A percentile compares a stretch with the other conserved stretches of the same genome.
These are phyloP conservation scores for Shargacucullia verbasci DNA, from an alignment of 2,888 invertebrate species.

Conservation along the genomic window DNA sequence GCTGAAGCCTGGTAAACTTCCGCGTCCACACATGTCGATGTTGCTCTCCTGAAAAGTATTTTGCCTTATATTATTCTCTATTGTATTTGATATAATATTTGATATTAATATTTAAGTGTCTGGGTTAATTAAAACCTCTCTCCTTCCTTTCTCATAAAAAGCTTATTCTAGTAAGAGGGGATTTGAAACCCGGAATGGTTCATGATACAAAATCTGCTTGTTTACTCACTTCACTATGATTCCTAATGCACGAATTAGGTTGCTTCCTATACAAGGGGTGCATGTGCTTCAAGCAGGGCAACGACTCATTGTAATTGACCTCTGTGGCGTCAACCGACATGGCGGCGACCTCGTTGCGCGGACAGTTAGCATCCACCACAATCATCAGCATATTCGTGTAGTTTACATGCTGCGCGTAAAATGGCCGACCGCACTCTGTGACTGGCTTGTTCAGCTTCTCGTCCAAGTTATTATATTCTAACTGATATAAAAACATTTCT, in stretches of 20 bases:
- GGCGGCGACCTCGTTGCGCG: conserved; percentile 81
- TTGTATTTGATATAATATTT: too few relatives aligned
- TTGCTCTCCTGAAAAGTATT: conserved; percentile 89
- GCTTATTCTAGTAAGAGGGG: too few relatives aligned
- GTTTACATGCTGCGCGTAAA: conserved; percentile 92
- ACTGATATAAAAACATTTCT: conserved; percentile 90
- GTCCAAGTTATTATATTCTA: conserved; percentile 83
- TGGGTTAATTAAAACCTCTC: too few relatives aligned
- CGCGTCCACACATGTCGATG: conserved; percentile 91
- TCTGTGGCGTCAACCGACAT: conserved; percentile 81
- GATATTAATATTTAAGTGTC: too few relatives aligned
- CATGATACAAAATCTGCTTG: neutral
- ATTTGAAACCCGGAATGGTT: too few relatives aligned
- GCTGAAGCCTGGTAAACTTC: conserved; percentile 67
- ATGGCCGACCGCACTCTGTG: conserved; percentile 88
- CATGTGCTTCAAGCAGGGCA: conserved; percentile 89
- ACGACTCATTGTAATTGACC: conserved; percentile 89
- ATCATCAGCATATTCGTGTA: conserved; percentile 94
- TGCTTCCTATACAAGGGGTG: conserved; percentile 91
- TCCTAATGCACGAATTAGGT: conserved; percentile 93
- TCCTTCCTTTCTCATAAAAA: too few relatives aligned
- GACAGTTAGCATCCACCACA: conserved; percentile 92
- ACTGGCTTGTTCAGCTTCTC: conserved; percentile 84
- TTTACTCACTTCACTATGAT: conserved; percentile 91
- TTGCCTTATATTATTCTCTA: neutral